Percentiles rank a stretch among this genome's conserved stretches.
Evolutionary conservation across 1,140 invertebrate species (phyloP).

Genomic region (Babylonia areolata): DNA sequence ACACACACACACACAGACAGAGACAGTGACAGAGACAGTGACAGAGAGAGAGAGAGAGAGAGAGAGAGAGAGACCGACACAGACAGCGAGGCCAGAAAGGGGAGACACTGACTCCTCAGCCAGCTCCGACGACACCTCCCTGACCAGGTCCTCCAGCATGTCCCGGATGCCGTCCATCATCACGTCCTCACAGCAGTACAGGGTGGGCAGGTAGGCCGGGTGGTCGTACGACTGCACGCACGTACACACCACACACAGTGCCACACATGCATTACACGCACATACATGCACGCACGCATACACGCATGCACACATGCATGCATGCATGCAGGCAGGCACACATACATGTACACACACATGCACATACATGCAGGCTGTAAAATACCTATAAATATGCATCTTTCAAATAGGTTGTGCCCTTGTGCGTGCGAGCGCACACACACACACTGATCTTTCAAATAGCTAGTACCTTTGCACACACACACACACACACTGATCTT

Average conservation of each 20-base stretch:
- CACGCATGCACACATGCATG: neutral
- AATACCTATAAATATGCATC: too few relatives aligned
- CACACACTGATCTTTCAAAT: too few relatives aligned
- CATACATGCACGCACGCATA: neutral
- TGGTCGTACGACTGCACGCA: slow-evolving; percentile 47
- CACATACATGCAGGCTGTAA: neutral
- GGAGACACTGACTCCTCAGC: slow-evolving; percentile 50
- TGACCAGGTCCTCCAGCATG: slow-evolving; percentile 47
- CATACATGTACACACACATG: neutral
- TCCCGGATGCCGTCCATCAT: slow-evolving; percentile 48
- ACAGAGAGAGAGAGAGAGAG: neutral
- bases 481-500: too few relatives aligned
- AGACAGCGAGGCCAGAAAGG: too few relatives aligned
- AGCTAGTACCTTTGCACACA: too few relatives aligned
- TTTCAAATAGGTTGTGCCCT: too few relatives aligned
- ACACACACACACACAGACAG: neutral
- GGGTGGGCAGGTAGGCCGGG: slow-evolving; percentile 47
- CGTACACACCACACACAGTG: neutral
- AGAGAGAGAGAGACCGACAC: neutral
- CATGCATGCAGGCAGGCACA: neutral
- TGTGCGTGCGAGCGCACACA: too few relatives aligned
- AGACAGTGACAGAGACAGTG: neutral
- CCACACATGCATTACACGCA: neutral
- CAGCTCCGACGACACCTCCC: slow-evolving; percentile 45
- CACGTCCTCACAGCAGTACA: slow-evolving; percentile 50